Evolutionary conservation across 1,140 invertebrate genomes (phyloP).

Genomic region (Brachionus plicatilis): DNA sequence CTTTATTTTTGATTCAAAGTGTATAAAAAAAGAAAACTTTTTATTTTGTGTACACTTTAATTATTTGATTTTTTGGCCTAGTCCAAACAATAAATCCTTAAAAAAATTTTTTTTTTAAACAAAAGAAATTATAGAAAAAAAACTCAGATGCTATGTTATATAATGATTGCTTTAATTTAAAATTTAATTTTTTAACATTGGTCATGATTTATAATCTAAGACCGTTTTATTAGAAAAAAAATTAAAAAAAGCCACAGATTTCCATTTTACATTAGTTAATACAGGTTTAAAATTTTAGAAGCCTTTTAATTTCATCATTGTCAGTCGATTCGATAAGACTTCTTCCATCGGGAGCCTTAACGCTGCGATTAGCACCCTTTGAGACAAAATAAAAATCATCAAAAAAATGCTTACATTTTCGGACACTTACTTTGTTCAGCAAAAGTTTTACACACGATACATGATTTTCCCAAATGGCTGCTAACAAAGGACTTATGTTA

Average conservation of each 20-base stretch:
- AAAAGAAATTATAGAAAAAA: background rate
- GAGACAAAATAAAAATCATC: slow-evolving; percentile 46
- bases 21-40: background rate
- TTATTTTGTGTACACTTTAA: background rate
- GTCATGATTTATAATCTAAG: background rate
- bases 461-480: slow-evolving; percentile 39
- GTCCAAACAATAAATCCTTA: background rate
- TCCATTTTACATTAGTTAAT: background rate
- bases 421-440: slow-evolving; percentile 68
- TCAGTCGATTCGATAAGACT: slow-evolving; percentile 81
- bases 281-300: background rate
- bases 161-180: no score
- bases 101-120: background rate
- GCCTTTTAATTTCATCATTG: slow-evolving; percentile 21
- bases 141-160: no score
- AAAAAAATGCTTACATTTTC: slow-evolving; percentile 19
- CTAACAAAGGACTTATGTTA: slow-evolving; percentile 14
- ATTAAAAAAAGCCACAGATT: no score
- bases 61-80: background rate
- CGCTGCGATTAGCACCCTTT: slow-evolving; percentile 75
- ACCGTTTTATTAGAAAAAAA: background rate
- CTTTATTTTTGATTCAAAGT: background rate
- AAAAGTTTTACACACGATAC: slow-evolving; percentile 62
- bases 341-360: slow-evolving; percentile 75
- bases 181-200: background rate